phyloP scores from a whole-genome alignment of 2,113 vertebrate genomes.

The Myrmophylax atrothorax region DNA sequence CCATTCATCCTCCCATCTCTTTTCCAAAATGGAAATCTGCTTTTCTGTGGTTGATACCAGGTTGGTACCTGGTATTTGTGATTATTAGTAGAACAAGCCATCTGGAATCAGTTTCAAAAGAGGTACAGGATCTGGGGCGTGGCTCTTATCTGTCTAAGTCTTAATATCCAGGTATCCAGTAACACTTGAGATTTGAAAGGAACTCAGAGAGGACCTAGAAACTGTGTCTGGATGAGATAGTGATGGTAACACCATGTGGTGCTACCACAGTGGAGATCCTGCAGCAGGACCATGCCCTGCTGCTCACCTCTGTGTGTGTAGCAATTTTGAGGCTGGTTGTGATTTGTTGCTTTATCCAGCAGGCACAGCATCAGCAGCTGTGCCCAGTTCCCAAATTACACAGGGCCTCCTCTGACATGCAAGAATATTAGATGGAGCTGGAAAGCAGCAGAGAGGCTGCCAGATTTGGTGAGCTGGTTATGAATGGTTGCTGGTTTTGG shows the following conservation, averaged over 20 bases:
- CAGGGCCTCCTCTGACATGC: background rate
- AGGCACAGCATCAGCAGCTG: background rate
- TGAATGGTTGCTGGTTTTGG: background rate
- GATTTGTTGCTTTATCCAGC: background rate
- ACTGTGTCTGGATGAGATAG: background rate
- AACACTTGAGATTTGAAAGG: background rate
- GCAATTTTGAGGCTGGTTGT: background rate
- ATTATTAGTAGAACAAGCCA: background rate
- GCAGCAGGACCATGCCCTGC: background rate
- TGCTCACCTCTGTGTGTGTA: background rate
- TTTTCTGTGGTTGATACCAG: background rate
- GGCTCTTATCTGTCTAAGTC: fast-evolving
- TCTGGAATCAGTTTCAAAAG: background rate
- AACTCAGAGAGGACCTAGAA: background rate
- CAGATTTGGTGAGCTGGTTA: background rate
- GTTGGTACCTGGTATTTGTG: background rate
- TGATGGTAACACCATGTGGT: background rate
- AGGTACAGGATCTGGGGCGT: background rate
- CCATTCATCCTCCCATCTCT: background rate
- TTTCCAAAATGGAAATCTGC: background rate
- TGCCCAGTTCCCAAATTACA: background rate
- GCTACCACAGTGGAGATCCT: background rate
- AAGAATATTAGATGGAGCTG: background rate
- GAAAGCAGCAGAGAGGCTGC: background rate
- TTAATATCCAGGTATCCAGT: background rate